phyloP scores from a whole-genome alignment of 1,140 invertebrate genomes.

The Hestina assimilis region DNA sequence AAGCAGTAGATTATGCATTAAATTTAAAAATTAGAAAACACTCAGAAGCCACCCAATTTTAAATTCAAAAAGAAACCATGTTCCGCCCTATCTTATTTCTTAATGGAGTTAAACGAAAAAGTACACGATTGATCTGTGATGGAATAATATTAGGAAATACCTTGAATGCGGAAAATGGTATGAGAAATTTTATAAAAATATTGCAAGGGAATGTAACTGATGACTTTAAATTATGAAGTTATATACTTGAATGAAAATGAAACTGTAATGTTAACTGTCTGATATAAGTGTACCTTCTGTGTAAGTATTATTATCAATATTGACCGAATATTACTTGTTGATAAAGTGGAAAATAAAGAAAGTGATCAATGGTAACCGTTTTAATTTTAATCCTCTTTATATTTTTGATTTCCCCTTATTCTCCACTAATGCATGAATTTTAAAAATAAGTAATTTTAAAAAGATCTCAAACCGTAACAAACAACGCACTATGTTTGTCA shows the following conservation, averaged over 20 bases:
- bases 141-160: conserved; percentile 62
- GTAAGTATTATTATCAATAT: conserved; percentile 73
- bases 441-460: no score
- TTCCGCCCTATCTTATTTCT: conserved; percentile 62
- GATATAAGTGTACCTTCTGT: conserved; percentile 66
- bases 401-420: no score
- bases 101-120: conserved; percentile 60
- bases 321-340: conserved; percentile 72
- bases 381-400: not conserved
- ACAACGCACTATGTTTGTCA: no score
- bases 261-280: conserved; percentile 56
- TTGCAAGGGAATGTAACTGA: conserved; percentile 51
- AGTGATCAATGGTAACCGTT: conserved; percentile 51
- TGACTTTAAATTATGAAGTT: conserved; percentile 48
- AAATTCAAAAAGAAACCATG: conserved; percentile 39
- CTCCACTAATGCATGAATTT: no score
- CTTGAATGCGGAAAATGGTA: conserved; percentile 47
- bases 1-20: no score
- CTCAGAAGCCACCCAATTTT: no score
- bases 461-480: no score
- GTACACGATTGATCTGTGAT: conserved; percentile 76
- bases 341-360: conserved; percentile 71
- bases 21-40: no score
- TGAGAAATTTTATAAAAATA: conserved; percentile 41
- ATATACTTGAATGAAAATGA: conserved; percentile 50